Evolutionary conservation across 2,797 vertebrate species (phyloP).

Genomic region (Rhynchonycteris naso): DNA sequence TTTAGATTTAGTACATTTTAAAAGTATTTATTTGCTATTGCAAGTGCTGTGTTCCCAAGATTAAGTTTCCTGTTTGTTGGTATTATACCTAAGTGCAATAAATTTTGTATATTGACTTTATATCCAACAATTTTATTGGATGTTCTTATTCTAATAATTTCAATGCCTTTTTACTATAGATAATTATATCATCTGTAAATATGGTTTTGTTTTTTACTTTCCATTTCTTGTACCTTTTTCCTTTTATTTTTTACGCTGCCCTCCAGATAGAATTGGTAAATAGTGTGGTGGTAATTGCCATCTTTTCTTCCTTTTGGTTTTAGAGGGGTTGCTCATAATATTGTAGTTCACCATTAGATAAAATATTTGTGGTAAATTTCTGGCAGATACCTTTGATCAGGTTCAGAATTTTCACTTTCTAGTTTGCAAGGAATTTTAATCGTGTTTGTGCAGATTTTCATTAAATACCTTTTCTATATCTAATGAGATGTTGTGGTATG

Average conservation of each 20-base stretch:
- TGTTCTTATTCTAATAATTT: constrained; percentile 30
- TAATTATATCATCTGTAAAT: neutral
- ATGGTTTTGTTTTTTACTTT: neutral
- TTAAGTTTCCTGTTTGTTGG: neutral
- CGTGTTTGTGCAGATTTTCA: constrained; percentile 2
- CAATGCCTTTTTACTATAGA: neutral
- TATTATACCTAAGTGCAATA: neutral
- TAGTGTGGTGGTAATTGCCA: neutral
- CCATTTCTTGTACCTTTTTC: neutral
- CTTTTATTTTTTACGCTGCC: neutral
- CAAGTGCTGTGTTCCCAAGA: neutral
- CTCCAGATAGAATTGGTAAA: neutral
- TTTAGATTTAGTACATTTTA: neutral
- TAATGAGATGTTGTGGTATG: neutral
- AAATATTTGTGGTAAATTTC: neutral
- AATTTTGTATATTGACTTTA: neutral
- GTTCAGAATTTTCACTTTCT: neutral
- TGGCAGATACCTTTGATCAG: neutral
- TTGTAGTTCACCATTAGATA: neutral
- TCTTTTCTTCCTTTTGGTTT: constrained; percentile 14
- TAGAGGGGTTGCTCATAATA: neutral
- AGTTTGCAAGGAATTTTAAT: neutral
- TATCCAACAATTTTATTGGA: neutral
- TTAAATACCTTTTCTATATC: neutral
- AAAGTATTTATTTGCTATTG: neutral